Conservation (phyloP, 2,113 vertebrate genomes). For the Bubo bubo region DNA sequence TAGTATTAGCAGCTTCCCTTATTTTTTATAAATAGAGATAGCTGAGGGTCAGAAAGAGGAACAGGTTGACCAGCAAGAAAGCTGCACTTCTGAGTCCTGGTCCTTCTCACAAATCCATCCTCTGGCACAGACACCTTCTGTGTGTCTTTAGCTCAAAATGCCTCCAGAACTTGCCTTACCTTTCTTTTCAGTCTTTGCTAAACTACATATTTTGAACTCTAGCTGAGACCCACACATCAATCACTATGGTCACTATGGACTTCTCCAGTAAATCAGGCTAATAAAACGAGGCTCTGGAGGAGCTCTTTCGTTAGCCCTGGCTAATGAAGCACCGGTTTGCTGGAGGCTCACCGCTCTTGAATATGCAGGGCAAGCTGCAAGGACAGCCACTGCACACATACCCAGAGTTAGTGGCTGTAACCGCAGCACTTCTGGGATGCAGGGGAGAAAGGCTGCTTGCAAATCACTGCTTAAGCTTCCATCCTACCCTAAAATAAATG, state of each 20-base stretch:
- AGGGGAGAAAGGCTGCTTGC: not conserved
- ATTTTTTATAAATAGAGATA: not conserved
- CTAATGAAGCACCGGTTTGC: not conserved
- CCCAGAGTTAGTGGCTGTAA: rapidly evolving
- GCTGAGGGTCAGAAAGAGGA: not conserved
- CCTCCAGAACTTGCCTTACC: not conserved
- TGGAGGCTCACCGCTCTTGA: not conserved
- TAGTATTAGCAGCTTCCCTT: not conserved
- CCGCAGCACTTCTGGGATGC: not conserved
- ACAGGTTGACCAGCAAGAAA: not conserved
- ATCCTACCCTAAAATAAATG: not conserved
- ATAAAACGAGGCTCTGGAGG: not conserved
- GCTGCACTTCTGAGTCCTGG: not conserved
- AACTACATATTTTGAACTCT: not conserved
- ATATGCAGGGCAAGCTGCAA: not conserved
- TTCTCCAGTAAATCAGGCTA: not conserved
- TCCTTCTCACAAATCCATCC: not conserved
- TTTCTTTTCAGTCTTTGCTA: not conserved
- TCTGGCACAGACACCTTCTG: not conserved
- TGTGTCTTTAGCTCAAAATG: not conserved
- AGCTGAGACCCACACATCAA: not conserved
- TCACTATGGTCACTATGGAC: not conserved
- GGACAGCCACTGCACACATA: rapidly evolving
- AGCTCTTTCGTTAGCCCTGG: not conserved
- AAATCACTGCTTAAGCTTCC: not conserved